Evolutionary conservation across 1,140 invertebrate species (phyloP).

Genomic region (Phocides pigmalion): DNA sequence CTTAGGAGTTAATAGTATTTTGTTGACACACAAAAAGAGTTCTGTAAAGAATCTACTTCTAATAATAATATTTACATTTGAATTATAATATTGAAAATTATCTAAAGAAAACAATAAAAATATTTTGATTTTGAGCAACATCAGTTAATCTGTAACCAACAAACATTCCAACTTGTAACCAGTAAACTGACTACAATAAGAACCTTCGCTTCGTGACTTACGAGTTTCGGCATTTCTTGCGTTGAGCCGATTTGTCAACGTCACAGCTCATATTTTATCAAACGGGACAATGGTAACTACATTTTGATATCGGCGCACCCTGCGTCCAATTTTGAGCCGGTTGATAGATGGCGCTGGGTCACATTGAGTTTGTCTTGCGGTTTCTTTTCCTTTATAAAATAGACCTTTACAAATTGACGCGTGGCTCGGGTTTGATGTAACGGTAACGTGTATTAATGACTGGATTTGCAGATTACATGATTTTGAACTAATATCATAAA

Average conservation of each 20-base stretch:
- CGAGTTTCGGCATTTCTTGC: constrained; percentile 46
- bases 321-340: constrained; percentile 61
- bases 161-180: constrained; percentile 13
- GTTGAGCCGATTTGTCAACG: constrained; percentile 66
- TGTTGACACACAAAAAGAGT: too few relatives aligned
- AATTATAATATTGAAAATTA: too few relatives aligned
- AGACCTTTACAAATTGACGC: constrained; percentile 42
- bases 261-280: constrained; percentile 75
- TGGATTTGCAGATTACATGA: too few relatives aligned
- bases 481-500: too few relatives aligned
- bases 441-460: constrained; percentile 15
- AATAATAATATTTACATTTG: too few relatives aligned
- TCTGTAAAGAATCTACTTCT: too few relatives aligned
- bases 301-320: constrained; percentile 65
- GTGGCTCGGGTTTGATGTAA: not conserved
- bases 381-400: constrained; percentile 43
- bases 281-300: constrained; percentile 71
- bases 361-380: constrained; percentile 48
- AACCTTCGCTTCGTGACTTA: constrained; percentile 41
- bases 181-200: constrained; percentile 28
- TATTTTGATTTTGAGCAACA: too few relatives aligned
- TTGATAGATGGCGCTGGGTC: constrained; percentile 64
- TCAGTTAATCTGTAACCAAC: not conserved
- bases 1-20: too few relatives aligned
- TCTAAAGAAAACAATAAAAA: too few relatives aligned